Base-by-base conservation (phyloP, 2,888 invertebrate species). In the Eristalis intricaria region DNA sequence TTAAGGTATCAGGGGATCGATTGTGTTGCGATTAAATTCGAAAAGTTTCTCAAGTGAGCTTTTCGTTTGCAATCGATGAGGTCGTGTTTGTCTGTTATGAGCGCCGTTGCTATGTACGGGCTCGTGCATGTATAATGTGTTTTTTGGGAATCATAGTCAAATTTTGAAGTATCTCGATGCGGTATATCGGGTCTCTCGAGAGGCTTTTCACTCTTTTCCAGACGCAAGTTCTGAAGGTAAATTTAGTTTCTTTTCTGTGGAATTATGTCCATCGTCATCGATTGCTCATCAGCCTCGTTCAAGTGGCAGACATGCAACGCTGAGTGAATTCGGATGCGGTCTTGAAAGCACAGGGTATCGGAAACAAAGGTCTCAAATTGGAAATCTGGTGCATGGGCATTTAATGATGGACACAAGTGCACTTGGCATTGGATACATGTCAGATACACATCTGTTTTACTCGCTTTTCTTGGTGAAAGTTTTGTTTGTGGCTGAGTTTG, bases 1-100 rank as follows among this genome's bases (percentile, higher is more conserved):
- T 73, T 69, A 81, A 76, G 81, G 71, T 60, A 68, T 83, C 75
- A 63, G 71, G 63, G 68, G 83, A 84, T 80, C 80, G 84, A 84
- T 84, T 86, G 78, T 86, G 43, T 65, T 77, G 75, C 78, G 83
- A 86, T 79, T 79, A 84, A 87, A 87, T 87, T 84, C 76, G 69
- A 84, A 84, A 87, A 78, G 76, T 84, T 87, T 84, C 50, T 76
- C 68, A 76, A 87, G 76, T 84, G 79, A 80, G 76, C 64, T 84
- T 80, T 87, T 68, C 70, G 50, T 80, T 84, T 26, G 26, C 60
- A 60, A 15, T 60, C 60, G 60, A 50, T 50, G 50, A 50, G 50
- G 19, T 50, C 19, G 8, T 19, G 50, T 19, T 19, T 50, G 50
- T 50, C 26, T 26, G 40, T 58, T 23, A 13, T 50, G 32, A 29